Evolutionary conservation across 2,888 invertebrate genomes (phyloP).

Genomic region (Invenusta paracnida): DNA sequence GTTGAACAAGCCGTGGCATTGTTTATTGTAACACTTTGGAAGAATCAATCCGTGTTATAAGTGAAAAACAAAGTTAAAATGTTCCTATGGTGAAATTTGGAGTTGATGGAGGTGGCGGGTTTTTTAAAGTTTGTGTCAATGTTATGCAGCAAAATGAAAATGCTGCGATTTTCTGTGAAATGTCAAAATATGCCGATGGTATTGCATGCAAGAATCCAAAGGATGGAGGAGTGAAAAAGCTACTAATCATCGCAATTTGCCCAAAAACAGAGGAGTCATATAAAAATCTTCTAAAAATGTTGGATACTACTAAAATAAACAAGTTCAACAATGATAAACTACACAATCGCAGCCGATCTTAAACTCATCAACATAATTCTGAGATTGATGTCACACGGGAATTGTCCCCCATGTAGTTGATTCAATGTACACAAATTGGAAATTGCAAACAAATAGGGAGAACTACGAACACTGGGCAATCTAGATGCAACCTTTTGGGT

Average conservation of each 20-base stretch:
- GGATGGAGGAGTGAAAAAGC: conserved; percentile 19
- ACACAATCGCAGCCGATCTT: conserved; percentile 33
- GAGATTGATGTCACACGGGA: conserved; percentile 36
- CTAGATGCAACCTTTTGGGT: conserved; percentile 17
- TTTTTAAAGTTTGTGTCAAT: background rate
- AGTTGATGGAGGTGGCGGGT: background rate
- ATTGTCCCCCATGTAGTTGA: conserved; percentile 30
- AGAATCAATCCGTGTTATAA: background rate
- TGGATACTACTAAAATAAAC: conserved; percentile 44
- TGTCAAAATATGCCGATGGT: conserved; percentile 19
- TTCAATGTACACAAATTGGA: conserved; percentile 29
- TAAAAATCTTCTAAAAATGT: conserved; percentile 19
- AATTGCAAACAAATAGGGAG: conserved; percentile 4
- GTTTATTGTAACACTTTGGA: background rate
- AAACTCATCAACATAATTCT: conserved; percentile 36
- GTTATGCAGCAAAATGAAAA: background rate
- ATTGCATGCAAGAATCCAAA: conserved; percentile 2
- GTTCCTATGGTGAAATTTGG: background rate
- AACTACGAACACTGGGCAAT: conserved; percentile 28
- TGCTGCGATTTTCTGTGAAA: background rate
- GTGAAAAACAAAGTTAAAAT: background rate
- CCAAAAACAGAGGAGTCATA: conserved; percentile 1
- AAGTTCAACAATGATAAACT: conserved; percentile 44
- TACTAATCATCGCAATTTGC: conserved; percentile 26
- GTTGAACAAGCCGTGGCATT: background rate